Evolutionary conservation across 2,888 invertebrate genomes (phyloP).

Genomic region (Eupithecia inturbata): DNA sequence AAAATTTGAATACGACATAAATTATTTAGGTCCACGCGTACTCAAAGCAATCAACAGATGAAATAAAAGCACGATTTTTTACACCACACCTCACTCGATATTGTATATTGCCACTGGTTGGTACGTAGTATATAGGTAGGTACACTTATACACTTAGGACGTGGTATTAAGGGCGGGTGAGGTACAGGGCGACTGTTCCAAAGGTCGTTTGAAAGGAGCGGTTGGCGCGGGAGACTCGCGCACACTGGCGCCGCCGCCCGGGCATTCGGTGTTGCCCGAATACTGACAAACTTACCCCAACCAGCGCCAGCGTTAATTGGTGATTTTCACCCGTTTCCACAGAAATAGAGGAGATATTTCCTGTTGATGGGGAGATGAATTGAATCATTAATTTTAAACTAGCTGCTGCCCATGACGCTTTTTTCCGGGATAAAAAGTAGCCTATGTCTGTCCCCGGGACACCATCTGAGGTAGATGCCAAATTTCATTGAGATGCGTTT

Average conservation of each 20-base stretch:
- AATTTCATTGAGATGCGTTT: no score
- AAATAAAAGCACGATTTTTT: constrained; percentile 16
- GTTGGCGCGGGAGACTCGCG: constrained; percentile 74
- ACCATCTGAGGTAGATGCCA: no score
- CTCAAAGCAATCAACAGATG: constrained; percentile 32
- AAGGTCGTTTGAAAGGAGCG: constrained; percentile 59
- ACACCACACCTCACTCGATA: constrained; percentile 12
- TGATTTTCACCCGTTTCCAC: constrained; percentile 12
- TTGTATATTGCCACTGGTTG: not conserved
- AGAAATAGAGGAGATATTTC: constrained; percentile 1
- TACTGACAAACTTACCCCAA: constrained; percentile 50
- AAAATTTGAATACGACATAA: constrained; percentile 26
- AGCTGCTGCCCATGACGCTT: no score
- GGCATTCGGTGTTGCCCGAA: constrained; percentile 68
- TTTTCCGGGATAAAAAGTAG: no score
- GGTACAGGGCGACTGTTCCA: constrained; percentile 45
- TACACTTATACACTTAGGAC: constrained; percentile 20
- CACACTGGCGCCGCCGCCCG: constrained; percentile 81
- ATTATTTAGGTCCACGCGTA: constrained; percentile 22
- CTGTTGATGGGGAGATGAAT: not conserved
- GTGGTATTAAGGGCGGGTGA: constrained; percentile 56
- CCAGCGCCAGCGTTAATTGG: constrained; percentile 26
- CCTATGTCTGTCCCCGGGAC: no score
- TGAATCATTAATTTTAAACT: not conserved
- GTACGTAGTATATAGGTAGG: not conserved